Base-by-base conservation (phyloP, 2,888 invertebrate genomes). In the Drosophila diplacantha region DNA sequence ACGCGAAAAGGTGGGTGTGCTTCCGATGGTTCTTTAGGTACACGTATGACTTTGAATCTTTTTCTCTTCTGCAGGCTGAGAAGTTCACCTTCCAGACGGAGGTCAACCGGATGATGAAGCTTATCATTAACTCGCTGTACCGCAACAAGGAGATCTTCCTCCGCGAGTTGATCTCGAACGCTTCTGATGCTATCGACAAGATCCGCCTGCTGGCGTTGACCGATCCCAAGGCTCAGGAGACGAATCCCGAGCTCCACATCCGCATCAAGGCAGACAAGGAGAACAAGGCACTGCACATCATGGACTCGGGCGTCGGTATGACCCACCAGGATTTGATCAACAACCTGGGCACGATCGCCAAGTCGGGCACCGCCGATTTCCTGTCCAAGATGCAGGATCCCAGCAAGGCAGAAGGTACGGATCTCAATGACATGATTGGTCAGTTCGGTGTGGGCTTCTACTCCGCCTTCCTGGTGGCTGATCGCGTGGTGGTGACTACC, bases 401-500 rank as follows among this genome's bases (percentile, higher is more conserved):
- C 3, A 74, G 76, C 59, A 87, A 87, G 50, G 56, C 83, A 0
- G 87, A 90, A 14, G 89, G 91, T 37, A 92, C 93, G 85, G 96
- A 97, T 86, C 92, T 95, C 90, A 96, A 94, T 87, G 99, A 99
- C 89, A 95, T 99, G 93, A 99, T 99, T 89, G 99, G 99, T 5
- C 98, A 98, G 89, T 99, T 99, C 90, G 99, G 99, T 87, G 99
- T 99, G 74, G 99, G 99, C 64, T 99, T 99, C 90, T 99, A 99
- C 90, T 99, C 99, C 0, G 94, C 98, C 3, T 99, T 99, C 90
- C 91, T 97, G 87, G 98, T 99, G 60, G 98, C 99, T 29, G 97
- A 99, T 88, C 93, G 93, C 82, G 98, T 99, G 44, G 93, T 97
- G 49, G 99, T 99, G 2, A 96, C 95, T 2, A 95, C 97, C 12